A percentile compares a stretch with the other conserved stretches of the same genome.
These are phyloP conservation scores for Oscheius sp. DNA, from an alignment of 1,140 invertebrate species.

Conservation along the genomic window DNA sequence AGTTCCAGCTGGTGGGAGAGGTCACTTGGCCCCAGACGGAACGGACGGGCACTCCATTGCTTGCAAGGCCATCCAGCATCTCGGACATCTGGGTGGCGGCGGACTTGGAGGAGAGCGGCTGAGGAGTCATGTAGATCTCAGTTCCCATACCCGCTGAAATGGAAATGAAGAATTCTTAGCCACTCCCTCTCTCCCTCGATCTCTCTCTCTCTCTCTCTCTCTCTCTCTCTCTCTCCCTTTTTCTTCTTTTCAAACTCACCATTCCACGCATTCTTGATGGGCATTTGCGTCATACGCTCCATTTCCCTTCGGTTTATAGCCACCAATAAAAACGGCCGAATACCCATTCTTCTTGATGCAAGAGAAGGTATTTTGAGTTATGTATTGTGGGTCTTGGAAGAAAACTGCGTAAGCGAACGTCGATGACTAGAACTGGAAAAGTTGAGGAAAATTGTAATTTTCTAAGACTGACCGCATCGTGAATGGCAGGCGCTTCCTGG, in stretches of 20 bases:
- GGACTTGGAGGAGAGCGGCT: conserved; percentile 24
- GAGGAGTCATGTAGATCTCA: conserved; percentile 37
- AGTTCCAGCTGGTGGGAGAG: conserved; percentile 29
- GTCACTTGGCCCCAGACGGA: conserved; percentile 36
- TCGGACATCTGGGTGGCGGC: conserved; percentile 22
- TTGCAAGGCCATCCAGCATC: conserved; percentile 10
- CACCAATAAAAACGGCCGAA: conserved; percentile 2
- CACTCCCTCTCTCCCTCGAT: too few relatives aligned
- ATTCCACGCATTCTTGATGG: conserved; percentile 16
- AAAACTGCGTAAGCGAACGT: too few relatives aligned
- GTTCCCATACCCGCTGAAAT: conserved; percentile 27
- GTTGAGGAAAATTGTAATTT: too few relatives aligned
- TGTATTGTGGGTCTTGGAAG: too few relatives aligned
- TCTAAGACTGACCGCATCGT: too few relatives aligned
- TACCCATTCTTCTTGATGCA: neutral
- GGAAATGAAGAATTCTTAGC: too few relatives aligned
- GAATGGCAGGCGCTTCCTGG: too few relatives aligned
- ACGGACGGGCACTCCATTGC: conserved; percentile 23
- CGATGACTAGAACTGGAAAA: too few relatives aligned
- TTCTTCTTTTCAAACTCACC: conserved; percentile 7
- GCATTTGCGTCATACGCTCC: conserved; percentile 19
- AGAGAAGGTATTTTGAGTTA: neutral
- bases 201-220: too few relatives aligned
- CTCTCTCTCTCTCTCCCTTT: too few relatives aligned
- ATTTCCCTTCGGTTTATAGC: neutral